Evolutionary conservation across 1,140 invertebrate species (phyloP), one percentile per base, ranked within the genome.

Genomic region (Trichomalopsis sarcophagae): DNA sequence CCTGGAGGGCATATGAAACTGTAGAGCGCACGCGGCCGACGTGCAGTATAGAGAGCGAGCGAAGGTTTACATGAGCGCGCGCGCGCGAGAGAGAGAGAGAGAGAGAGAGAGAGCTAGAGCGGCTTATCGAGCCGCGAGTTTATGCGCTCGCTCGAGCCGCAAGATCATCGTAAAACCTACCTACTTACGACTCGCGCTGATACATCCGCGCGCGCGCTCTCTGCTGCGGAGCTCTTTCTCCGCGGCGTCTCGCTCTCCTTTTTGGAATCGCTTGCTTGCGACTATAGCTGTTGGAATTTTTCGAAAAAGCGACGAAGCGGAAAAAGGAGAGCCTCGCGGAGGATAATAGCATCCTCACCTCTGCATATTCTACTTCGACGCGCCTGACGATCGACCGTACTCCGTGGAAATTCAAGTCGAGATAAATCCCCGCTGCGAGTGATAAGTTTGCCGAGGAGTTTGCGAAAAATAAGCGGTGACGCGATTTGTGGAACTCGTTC

Each of bases 121-220:
- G 83, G 87, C 86, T 88, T 88, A 89, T 88, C 86, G 86, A 17
- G 74, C 74, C 21, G 36, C 78, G 81, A 81, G 55, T 83, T 87
- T 85, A 87, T 84, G 86, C 81, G 81, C 83, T 47, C 84, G 84
- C 81, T 86, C 82, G 85, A 80, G 71, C 40, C 74, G 50, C 82
- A 21, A 81, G 87, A 88, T 88, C 86, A 86, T 89, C 88, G 83
- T 89, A 89, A 89, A 89, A 89, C 81, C 85, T 88, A 86, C 82
- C 86, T 89, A 88, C 88, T 87, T 88, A 87, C 85, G 80, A 87
- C 85, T 87, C 79, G 84, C 79, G 84, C 83, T 82, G 84, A 88
- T 87, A 84, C 62, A 17, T 47, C 13, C 14, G 23, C 68, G 13
- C 68, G 23, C 23, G 23, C 23, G 23, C 11, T 27, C 27, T 27